Evolutionary conservation across 53 echinoderm and acorn worm genomes (phyloP), one percentile per base, ranked within the genome.

Genomic region (Apostichopus leukothele): DNA sequence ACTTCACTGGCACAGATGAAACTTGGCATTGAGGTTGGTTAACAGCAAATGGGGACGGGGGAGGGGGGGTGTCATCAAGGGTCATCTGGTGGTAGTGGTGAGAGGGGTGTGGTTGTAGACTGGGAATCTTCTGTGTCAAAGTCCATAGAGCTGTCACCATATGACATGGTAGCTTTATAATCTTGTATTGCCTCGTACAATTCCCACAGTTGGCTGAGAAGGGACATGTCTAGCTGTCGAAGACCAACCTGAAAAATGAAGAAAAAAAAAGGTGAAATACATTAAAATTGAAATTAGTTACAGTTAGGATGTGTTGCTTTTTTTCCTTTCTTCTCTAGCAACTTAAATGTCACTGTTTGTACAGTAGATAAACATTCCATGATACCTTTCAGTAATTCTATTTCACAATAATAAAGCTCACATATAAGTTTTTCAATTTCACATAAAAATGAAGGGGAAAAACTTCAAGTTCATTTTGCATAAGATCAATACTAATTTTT

Each of bases 101-200:
- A 78, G 7, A 78, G 73, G 3, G 89, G 89, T 60, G 89, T 86
- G 5, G 86, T 73, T 7, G 83, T 14, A 74, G 90, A 86, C 83
- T 90, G 57, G 78, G 89, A 22, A 60, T 91, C 92, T 57, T 95
- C 95, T 12, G 91, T 91, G 89, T 96, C 96, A 52, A 96, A 89
- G 79, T 96, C 96, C 88, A 91, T 88, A 9, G 96, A 96, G 89
- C 91, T 95, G 83, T 94, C 93, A 1, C 91, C 95, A 19, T 93
- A 93, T 81, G 93, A 93, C 75, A 96, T 91, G 19, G 91, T 93
- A 4, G 89, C 90, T 90, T 98, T 98, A 75, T 98, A 98, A 53
- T 98, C 99, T 73, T 98, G 99, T 73, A 98, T 96, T 75, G 99
- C 96, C 74, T 98, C 99, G 67, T 98, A 83, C 52, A 98, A 75